Evolutionary conservation across 1,140 invertebrate species (phyloP).

Genomic region (Papilio machaon): DNA sequence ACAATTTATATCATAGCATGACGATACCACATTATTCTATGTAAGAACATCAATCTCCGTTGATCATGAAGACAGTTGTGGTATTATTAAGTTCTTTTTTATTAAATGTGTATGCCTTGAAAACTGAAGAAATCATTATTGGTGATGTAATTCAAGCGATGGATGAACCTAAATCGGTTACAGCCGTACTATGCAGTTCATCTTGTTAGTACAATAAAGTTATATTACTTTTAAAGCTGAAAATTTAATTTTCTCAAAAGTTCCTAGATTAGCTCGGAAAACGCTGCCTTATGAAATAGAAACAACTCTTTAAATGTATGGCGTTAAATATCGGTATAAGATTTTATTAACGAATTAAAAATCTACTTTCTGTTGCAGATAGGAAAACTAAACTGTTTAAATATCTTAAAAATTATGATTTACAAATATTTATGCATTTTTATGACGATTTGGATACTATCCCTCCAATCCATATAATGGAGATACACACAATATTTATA

Average conservation of each 20-base stretch:
- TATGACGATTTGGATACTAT: conserved; percentile 38
- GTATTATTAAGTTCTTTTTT: conserved; percentile 34
- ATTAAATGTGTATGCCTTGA: conserved; percentile 39
- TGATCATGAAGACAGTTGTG: conserved; percentile 26
- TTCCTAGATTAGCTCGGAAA: not conserved
- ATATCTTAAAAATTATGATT: not conserved
- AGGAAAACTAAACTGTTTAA: conserved; percentile 16
- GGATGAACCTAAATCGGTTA: conserved; percentile 50
- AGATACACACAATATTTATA: conserved; percentile 55
- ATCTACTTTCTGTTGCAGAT: conserved; percentile 8
- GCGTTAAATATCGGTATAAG: too few species aligned
- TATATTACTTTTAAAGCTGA: conserved; percentile 37
- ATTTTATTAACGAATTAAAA: not conserved
- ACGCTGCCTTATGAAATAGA: not conserved
- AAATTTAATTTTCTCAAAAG: not conserved
- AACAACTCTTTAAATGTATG: too few species aligned
- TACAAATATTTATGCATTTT: conserved; percentile 42
- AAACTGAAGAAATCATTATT: conserved; percentile 46
- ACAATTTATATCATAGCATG: conserved; percentile 39
- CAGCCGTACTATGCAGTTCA: conserved; percentile 57
- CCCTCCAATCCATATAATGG: conserved; percentile 41
- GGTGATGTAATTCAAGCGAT: conserved; percentile 52
- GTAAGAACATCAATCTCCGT: conserved; percentile 19
- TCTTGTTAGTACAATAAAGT: conserved; percentile 50
- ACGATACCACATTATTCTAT: conserved; percentile 36